Evolutionary conservation across 2,797 vertebrate genomes (phyloP).

Genomic region (Gila robusta): DNA sequence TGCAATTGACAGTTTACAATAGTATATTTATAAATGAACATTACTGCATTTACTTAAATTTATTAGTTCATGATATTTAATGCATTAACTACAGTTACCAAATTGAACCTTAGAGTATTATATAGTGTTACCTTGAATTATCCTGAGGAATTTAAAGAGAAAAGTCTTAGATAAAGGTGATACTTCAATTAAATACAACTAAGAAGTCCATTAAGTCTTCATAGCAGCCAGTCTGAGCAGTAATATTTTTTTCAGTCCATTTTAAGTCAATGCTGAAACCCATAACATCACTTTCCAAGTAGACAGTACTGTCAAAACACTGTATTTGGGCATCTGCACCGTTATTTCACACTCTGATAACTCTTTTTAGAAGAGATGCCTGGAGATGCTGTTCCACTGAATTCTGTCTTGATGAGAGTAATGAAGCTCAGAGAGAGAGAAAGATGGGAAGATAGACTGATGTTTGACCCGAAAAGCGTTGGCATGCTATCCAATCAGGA

Average conservation of each 20-base stretch:
- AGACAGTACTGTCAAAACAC: conserved; percentile 7
- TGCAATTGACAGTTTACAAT: too few relatives aligned
- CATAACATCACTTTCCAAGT: not conserved
- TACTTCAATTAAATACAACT: not conserved
- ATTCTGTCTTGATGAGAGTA: conserved; percentile 43
- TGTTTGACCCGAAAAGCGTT: conserved; percentile 31
- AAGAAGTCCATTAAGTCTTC: conserved; percentile 3
- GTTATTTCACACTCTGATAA: conserved; percentile 44
- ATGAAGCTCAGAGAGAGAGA: conserved; percentile 35
- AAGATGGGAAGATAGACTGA: conserved; percentile 28
- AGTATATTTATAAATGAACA: not conserved
- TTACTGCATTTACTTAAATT: not conserved
- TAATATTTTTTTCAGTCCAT: not conserved
- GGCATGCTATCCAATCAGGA: conserved; percentile 41
- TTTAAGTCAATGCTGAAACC: conserved; percentile 16
- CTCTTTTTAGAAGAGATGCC: conserved; percentile 46
- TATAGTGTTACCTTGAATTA: not conserved
- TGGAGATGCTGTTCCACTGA: conserved; percentile 31
- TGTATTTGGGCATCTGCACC: conserved; percentile 6
- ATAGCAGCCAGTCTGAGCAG: not conserved
- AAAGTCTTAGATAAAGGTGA: not conserved
- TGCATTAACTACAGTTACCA: not conserved
- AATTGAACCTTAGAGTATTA: not conserved
- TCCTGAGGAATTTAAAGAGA: not conserved
- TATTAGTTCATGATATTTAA: not conserved